These are phyloP conservation scores for Prionace glauca DNA, from an alignment of 2,797 vertebrate species.

Conservation along the genomic window DNA sequence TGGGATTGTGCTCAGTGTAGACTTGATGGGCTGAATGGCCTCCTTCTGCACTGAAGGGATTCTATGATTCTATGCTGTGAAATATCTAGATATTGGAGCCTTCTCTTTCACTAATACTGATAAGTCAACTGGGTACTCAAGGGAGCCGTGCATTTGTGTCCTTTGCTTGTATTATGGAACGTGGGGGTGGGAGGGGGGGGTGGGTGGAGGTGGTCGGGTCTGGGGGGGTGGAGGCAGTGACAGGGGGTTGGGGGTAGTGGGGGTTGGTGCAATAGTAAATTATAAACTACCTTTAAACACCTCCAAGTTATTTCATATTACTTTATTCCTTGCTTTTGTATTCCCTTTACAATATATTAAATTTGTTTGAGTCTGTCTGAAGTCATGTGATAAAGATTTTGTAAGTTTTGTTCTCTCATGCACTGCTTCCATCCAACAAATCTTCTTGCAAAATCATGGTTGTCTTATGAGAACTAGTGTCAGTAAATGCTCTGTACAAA, in stretches of 20 bases:
- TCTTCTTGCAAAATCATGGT: not conserved
- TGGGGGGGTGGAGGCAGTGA: too few relatives aligned
- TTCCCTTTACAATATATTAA: not conserved
- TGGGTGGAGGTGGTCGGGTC: too few relatives aligned
- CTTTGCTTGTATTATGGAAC: not conserved
- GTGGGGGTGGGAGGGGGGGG: too few relatives aligned
- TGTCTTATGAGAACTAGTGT: not conserved
- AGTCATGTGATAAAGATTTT: not conserved
- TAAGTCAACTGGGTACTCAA: not conserved
- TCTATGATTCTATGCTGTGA: not conserved
- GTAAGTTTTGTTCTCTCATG: not conserved
- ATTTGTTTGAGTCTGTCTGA: not conserved
- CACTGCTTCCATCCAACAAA: not conserved
- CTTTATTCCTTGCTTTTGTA: not conserved
- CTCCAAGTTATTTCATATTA: not conserved
- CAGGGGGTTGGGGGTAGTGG: too few relatives aligned
- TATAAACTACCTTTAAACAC: not conserved
- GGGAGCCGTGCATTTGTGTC: not conserved
- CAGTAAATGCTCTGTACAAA: not conserved
- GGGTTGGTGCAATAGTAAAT: too few relatives aligned
- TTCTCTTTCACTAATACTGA: not conserved
- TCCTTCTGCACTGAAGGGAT: too few relatives aligned
- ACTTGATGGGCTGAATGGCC: too few relatives aligned
- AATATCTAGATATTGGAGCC: not conserved
- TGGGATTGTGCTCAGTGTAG: too few relatives aligned